Percentiles rank a stretch among this genome's conserved stretches.
phyloP scores from a whole-genome alignment of 2,797 vertebrate genomes.

The Chaetophractus vellerosus region DNA sequence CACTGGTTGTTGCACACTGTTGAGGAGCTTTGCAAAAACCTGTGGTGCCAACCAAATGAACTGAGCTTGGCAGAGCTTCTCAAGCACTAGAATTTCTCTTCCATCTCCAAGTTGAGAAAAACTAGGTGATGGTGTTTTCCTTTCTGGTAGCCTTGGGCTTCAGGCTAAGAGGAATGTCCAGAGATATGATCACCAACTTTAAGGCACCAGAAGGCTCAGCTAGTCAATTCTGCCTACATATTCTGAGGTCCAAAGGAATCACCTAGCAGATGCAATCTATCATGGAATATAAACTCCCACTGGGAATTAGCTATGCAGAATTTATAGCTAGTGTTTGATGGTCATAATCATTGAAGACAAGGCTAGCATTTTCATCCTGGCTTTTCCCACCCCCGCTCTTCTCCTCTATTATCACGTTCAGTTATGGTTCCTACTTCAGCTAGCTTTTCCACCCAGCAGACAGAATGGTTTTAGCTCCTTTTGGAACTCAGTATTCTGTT shows the following conservation, averaged over 20 bases:
- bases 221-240: not conserved
- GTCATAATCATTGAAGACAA: conserved; percentile 20
- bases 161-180: not conserved
- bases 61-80: conserved; percentile 29
- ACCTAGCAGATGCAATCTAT: not conserved
- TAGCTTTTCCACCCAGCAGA: not conserved
- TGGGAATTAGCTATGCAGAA: conserved; percentile 51
- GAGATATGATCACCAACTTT: not conserved
- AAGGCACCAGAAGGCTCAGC: conserved; percentile 27
- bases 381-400: not conserved
- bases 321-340: not conserved
- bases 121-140: not conserved
- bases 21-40: conserved; percentile 71
- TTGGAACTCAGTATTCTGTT: conserved; percentile 48
- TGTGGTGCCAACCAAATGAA: not conserved
- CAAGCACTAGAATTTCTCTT: conserved; percentile 3
- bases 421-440: not conserved
- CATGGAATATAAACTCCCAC: conserved; percentile 17
- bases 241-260: conserved; percentile 49
- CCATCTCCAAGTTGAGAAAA: not conserved
- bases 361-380: conserved; percentile 6
- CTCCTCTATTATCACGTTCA: not conserved
- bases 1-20: conserved; percentile 21
- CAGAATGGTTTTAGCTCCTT: not conserved
- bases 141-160: conserved; percentile 1